Evolutionary conservation across 2,797 vertebrate species (phyloP), one percentile per base, ranked within the genome.

Genomic region (Liparis tanakae): DNA sequence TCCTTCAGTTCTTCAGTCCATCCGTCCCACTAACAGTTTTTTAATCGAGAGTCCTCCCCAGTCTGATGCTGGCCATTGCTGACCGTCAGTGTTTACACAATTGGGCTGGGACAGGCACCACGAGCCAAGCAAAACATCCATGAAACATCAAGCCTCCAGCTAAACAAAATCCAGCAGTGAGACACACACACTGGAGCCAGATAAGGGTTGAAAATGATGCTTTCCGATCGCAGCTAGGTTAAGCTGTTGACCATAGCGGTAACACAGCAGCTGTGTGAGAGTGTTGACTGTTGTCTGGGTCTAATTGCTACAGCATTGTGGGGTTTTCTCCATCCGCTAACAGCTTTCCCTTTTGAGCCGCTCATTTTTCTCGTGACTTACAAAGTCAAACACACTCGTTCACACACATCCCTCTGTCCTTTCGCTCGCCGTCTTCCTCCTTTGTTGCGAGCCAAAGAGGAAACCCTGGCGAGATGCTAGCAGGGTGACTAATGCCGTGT

Each of bases 401-500:
- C 65, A 20, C 65, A 74, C 77, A 30, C 66, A 57, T 54, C 37
- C 60, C 55, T 57, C 53, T 79, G 83, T 91, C 82, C 84, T 88
- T 78, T 87, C 80, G 55, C 79, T 86, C 67, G 78, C 81, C 70
- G 70, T 83, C 64, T 92, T 95, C 90, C 89, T 77, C 84, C 88
- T 87, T 81, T 67, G 83, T 81, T 91, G 73, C 59, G 77, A 89
- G 93, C 95, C 94, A 93, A 87, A 93, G 92, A 95, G 93, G 91
- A 94, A 95, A 94, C 89, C 88, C 93, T 94, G 94, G 93, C 94
- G 94, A 94, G 95, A 95, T 92, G 3, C 74, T 90, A 90, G 92
- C 83, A 59, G 70, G 84, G 93, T 96, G 95, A 96, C 94, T 91
- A 91, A 92, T 88, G 83, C 75, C 94, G 93, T 92, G 82, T 94